phyloP scores from a whole-genome alignment of 2,888 invertebrate genomes.

The Microdon myrmicae region DNA sequence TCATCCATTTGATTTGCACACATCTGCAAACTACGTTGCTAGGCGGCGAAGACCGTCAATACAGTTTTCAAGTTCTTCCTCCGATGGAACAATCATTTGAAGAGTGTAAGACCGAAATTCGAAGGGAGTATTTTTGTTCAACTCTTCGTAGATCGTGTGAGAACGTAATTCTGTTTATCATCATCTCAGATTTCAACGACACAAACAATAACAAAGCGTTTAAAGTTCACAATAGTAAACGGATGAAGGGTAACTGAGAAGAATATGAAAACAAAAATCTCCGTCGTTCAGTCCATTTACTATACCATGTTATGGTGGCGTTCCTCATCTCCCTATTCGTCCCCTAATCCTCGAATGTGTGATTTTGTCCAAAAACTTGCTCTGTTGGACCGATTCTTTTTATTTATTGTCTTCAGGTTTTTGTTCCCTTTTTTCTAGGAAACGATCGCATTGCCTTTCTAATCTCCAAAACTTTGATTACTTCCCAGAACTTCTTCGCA shows the following conservation, averaged over 20 bases:
- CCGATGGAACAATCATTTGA: neutral
- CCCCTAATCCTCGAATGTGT: too few species aligned
- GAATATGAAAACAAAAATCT: constrained; percentile 12
- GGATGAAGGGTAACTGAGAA: neutral
- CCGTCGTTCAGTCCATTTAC: constrained; percentile 26
- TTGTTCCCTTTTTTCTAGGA: constrained; percentile 35
- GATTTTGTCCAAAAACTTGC: constrained; percentile 11
- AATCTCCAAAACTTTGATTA: constrained; percentile 27
- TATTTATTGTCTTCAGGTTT: constrained; percentile 2
- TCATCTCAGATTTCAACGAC: constrained; percentile 38
- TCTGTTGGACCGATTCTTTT: constrained; percentile 13
- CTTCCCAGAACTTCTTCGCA: constrained; percentile 28
- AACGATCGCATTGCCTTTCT: constrained; percentile 24
- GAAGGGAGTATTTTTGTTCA: constrained; percentile 7
- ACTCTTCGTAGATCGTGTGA: constrained; percentile 37
- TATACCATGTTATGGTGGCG: constrained; percentile 22
- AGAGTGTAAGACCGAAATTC: constrained; percentile 2
- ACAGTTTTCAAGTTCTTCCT: constrained; percentile 21
- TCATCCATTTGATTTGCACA: constrained; percentile 10
- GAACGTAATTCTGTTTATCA: constrained; percentile 46
- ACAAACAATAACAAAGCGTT: constrained; percentile 7
- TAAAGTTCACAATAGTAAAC: neutral
- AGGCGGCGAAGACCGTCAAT: constrained; percentile 23
- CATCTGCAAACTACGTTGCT: too few species aligned
- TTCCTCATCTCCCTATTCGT: too few species aligned